These are phyloP conservation scores for Ciconia maguari DNA, from an alignment of 2,113 vertebrate genomes.

Conservation along the genomic window DNA sequence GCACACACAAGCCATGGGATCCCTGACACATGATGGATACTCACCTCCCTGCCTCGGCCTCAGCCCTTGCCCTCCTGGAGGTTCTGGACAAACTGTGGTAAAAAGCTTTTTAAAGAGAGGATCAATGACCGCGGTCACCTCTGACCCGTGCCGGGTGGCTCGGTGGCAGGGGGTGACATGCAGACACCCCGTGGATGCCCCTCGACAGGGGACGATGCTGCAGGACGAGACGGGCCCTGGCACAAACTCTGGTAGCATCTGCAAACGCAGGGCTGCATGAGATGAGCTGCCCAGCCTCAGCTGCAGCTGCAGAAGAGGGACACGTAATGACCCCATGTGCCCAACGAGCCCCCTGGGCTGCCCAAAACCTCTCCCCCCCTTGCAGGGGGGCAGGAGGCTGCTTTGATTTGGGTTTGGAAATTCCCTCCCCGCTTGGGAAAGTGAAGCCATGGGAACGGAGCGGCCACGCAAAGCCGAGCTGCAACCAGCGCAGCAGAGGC, in stretches of 20 bases:
- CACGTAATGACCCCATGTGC: accelerated
- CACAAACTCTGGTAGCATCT: background rate
- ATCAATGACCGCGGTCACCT: background rate
- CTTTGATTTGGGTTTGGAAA: background rate
- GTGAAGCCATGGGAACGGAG: background rate
- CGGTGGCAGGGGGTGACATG: background rate
- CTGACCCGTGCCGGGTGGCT: background rate
- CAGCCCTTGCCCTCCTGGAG: accelerated
- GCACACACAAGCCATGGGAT: accelerated
- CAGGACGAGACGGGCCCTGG: background rate
- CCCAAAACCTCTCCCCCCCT: background rate
- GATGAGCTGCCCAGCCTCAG: background rate
- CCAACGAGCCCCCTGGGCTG: background rate
- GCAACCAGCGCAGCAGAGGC: background rate
- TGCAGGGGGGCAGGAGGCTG: background rate
- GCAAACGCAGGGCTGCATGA: accelerated
- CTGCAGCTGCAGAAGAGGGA: background rate
- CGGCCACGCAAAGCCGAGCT: background rate
- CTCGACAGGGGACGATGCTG: background rate
- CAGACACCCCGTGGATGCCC: background rate
- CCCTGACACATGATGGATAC: background rate
- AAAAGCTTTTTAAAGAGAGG: background rate
- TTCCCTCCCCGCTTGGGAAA: background rate
- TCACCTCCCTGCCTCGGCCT: accelerated
- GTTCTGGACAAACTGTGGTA: accelerated